Base-by-base conservation (phyloP, 2,113 vertebrate species). In the Poecilia latipinna region DNA sequence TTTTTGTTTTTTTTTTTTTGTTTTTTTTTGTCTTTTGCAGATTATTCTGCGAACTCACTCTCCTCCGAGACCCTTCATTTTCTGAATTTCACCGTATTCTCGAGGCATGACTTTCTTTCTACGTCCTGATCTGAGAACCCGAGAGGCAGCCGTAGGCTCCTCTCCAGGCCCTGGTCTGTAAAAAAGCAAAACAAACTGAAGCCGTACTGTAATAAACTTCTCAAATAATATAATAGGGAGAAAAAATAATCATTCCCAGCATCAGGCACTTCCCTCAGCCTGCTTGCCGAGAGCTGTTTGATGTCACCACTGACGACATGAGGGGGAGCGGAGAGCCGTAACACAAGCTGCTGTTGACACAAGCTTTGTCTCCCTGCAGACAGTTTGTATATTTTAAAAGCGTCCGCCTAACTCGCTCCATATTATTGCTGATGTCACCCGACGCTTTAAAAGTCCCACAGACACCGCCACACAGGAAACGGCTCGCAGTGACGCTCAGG, bases 341-440 rank as follows among this genome's bases (percentile, higher is more conserved):
- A 91, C 85, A 77, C 89, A 83, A 88, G 88, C 82, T 35, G 29
- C 85, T 86, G 90, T 85, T 88, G 88, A 90, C 71, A 77, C 68
- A 74, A 76, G 85, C 73, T 80, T 13, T 31, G 71, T 88, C 84
- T 80, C 48, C 66, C 75, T 61, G 82, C 86, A 82, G 78, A 72
- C 69, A 37, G 78, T 74, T 69, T 89, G 91, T 88, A 84, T 90
- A 89, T 92, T 86, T 88, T 80, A 71, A 88, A 67, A 87, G 88
- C 31, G 33, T 44, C 1, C 10, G 74, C 62, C 82, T 87, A 89
- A 92, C 87, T 87, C 68, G 69, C 61, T 83, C 88, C 89, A 85
- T 77, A 77, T 79, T 89, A 70, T 68, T 26, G 57, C 87, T 85
- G 85, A 89, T 85, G 87, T 89, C 86, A 87, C 82, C 79, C 81